Base-by-base conservation (phyloP, 1,140 invertebrate species). In the Lerema accius region DNA sequence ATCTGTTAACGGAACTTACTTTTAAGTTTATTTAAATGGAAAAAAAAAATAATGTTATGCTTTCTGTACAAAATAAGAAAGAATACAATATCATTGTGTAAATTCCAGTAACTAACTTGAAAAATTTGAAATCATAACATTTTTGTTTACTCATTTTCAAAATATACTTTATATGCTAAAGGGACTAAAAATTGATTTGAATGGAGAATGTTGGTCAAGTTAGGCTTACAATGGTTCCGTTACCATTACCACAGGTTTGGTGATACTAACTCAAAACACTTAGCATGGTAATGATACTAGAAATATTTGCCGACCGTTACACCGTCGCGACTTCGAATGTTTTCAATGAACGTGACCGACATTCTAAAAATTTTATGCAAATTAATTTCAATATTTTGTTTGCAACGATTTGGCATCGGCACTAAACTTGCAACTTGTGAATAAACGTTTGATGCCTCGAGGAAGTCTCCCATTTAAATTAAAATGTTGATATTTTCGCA, bases 301-400 rank as follows among this genome's bases (percentile, higher is more conserved):
- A 76, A 76, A 72, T 65, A 70, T 73, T 80, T 49, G 55, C 51
- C 58, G 53, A 69, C 76, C 86, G 86, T 86, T 89, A 84, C 62
- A 45, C 65, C 67, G 81, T 76, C 76, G 74, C 67, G 82, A 66
- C 78, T 75, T 68, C 55, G 65, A 75, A 79, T 83, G 76, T 70
- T 68, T 76, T 77, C 59, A 67, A 69, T 61, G 68, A 56, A 82
- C 81, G 82, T 82, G 81, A 80, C 67, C 55, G 59, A 76, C 70
- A 80, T 87, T 73, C 48, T 66, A 81, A 81, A 64, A 65, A 65
- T 69, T 68, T 71, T 65, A 76, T 80, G 56, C 65, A 74, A 76
- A 78, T 76, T 58, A 61, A 69, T 55, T 69, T 56, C 61, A 71
- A 37, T 66, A 66, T 63, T 40, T 59, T 56, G 69, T 72, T 61